Evolutionary conservation across 2,797 vertebrate genomes (phyloP), one percentile per base, ranked within the genome.

Genomic region (Hapalemur alaotrensis): DNA sequence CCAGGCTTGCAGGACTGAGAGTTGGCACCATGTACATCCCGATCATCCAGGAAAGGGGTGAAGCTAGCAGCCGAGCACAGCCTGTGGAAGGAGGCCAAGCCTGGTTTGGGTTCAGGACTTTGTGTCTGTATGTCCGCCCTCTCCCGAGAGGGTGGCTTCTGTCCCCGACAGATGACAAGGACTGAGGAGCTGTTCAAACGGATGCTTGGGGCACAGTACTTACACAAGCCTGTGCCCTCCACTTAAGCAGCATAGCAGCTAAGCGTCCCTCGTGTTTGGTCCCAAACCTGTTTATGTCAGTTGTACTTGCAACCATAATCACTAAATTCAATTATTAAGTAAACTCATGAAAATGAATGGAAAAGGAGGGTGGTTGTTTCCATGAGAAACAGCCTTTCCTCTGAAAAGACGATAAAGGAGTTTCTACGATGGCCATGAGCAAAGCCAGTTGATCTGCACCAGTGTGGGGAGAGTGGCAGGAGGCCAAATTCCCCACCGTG

Each of bases 11-110:
- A 43, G 72, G 38, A 79, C 35, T 86, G 73, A 70, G 61, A 73
- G 73, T 43, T 63, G 61, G 61, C 28, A 54, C 46, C 15, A 6
- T 35, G 43, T 28, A 50, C 14, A 11, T 82, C 22, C 32, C 69
- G 46, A 18, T 89, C 35, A 11, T 65, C 46, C 69, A 85, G 43
- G 28, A 82, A 72, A 82, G 50, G 69, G 28, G 38, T 15, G 7
- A 89, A 57, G 48, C 22, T 38, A 69, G 86, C 63, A 83, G 79
- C 32, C 50, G 32, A 72, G 23, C 57, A 38, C 28, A 52, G 28
- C 75, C 93, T 96, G 75, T 80, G 54, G 72, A 87, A 95, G 79
- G 70, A 83, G 63, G 54, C 63, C 86, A 95, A 69, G 22, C 30
- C 50, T 14, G 1, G 72, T 63, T 65, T n/a, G 18, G 38, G 52